Evolutionary conservation across 2,888 invertebrate genomes (phyloP), one percentile per base, ranked within the genome.

Genomic region (Leptarthrus brevirostris): DNA sequence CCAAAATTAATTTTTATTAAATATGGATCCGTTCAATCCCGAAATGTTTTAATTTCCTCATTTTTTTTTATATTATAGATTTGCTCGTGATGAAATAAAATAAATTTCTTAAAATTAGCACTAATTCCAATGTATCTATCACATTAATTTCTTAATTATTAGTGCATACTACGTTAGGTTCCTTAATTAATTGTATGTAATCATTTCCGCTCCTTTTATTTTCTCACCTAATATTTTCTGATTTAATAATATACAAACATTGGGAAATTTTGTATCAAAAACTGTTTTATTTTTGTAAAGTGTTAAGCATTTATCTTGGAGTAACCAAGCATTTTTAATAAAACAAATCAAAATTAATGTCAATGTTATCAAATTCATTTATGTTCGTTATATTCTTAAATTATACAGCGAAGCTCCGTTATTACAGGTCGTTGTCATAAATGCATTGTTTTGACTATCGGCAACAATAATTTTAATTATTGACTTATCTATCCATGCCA

Each of bases 251-350:
- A 72, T 58, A 72, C 58, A 72, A 34, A 72, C 56, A 76, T 76
- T 76, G 76, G 76, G 54, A 76, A 74, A 74, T 76, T 76, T 76
- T 76, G 74, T 76, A 74, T 76, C 73, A 71, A 76, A 75, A 74
- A 74, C 74, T 74, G 74, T 76, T 76, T 76, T 76, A 76, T 76
- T 76, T 76, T 76, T 76, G 76, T 76, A 76, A 76, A 76, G 74
- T 76, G 76, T 76, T 76, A 76, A 73, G 74, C 74, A 74, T 74
- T 74, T 76, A 74, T 56, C 74, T 74, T 76, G 74, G 76, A 74
- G 34, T 74, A 74, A 76, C 74, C 76, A 74, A 76, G 74, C 22
- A 76, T 76, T 76, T 76, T 76, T 76, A 76, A 76, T 76, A 76
- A 76, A 76, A 74, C 53, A 58, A 47, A 64, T 53, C 52, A 69